phyloP scores from a whole-genome alignment of 2,797 vertebrate species.

The Pseudotriccus pelzelni region DNA sequence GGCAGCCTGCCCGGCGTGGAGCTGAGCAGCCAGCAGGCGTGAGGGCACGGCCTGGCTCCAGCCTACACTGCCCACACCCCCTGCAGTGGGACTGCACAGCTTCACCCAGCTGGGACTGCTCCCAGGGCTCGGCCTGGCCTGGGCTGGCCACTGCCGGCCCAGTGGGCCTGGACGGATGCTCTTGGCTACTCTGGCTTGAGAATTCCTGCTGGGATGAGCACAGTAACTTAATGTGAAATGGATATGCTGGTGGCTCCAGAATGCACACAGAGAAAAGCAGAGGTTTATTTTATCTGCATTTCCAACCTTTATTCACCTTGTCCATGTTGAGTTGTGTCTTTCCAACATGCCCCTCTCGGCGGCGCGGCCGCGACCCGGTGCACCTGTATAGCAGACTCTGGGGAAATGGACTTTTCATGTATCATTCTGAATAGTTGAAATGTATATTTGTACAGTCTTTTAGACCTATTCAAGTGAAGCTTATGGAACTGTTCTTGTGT shows the following conservation, averaged over 20 bases:
- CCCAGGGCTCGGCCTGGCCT: background rate
- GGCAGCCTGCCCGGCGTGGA: constrained; percentile 79
- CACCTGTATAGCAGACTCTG: constrained; percentile 75
- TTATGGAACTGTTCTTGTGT: constrained; percentile 87
- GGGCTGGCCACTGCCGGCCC: background rate
- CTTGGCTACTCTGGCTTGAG: constrained; percentile 49
- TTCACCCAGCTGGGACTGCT: background rate
- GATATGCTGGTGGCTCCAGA: constrained; percentile 70
- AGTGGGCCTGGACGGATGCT: constrained; percentile 38
- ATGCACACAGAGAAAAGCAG: constrained; percentile 74
- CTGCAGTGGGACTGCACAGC: background rate
- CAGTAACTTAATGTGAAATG: constrained; percentile 72
- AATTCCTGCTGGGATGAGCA: constrained; percentile 68
- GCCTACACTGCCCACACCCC: background rate
- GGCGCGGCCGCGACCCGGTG: background rate
- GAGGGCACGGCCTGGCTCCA: background rate
- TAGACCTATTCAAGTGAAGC: constrained; percentile 93
- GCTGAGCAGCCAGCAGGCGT: constrained; percentile 91
- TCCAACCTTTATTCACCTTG: constrained; percentile 69
- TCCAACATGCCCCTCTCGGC: background rate
- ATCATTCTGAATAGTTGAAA: constrained; percentile 87
- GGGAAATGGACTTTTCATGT: constrained; percentile 82
- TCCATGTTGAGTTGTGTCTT: constrained; percentile 67
- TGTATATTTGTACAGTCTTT: constrained; percentile 99
- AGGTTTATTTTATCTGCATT: constrained; percentile 71